Conservation (phyloP, 2,797 vertebrate species). For the Telmatherina bonti region DNA sequence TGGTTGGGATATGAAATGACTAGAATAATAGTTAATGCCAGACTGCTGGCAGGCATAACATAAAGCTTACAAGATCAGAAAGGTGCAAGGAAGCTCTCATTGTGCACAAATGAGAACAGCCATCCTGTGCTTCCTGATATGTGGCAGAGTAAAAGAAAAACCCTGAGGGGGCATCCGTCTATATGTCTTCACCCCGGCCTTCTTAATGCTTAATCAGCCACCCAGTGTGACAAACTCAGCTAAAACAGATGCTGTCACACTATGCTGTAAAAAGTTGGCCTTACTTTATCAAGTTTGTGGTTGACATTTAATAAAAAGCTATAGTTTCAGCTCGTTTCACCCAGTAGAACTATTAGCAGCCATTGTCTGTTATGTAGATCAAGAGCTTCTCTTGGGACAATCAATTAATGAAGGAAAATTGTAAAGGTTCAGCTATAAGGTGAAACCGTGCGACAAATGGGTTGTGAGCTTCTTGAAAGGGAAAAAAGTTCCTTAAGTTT, state of each 20-base stretch:
- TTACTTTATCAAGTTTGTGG: constrained; percentile 26
- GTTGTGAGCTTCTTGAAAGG: background rate
- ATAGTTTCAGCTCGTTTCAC: background rate
- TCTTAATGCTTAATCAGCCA: constrained; percentile 64
- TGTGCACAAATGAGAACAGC: constrained; percentile 40
- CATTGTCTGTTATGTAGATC: constrained; percentile 21
- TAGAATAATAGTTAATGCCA: constrained; percentile 11
- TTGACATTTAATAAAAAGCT: constrained; percentile 28
- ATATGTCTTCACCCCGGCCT: constrained; percentile 33
- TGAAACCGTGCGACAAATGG: background rate
- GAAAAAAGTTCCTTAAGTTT: background rate
- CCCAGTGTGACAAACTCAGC: constrained; percentile 53
- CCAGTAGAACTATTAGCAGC: constrained; percentile 9
- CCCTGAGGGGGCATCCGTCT: constrained; percentile 14
- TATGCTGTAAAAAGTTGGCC: constrained; percentile 30
- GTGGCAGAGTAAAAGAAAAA: constrained; percentile 39
- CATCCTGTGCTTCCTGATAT: constrained; percentile 29
- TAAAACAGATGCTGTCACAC: constrained; percentile 44
- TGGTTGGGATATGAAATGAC: constrained; percentile 16
- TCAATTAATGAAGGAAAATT: constrained; percentile 8
- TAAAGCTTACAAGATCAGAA: constrained; percentile 28
- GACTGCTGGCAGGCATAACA: constrained; percentile 11
- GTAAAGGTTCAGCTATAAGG: background rate
- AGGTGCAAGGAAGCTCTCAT: constrained; percentile 21
- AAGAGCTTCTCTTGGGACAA: background rate